Percentiles rank a stretch among this genome's conserved stretches.
Evolutionary conservation across 2,888 invertebrate genomes (phyloP).

Genomic region (Ptychoptera contaminata): DNA sequence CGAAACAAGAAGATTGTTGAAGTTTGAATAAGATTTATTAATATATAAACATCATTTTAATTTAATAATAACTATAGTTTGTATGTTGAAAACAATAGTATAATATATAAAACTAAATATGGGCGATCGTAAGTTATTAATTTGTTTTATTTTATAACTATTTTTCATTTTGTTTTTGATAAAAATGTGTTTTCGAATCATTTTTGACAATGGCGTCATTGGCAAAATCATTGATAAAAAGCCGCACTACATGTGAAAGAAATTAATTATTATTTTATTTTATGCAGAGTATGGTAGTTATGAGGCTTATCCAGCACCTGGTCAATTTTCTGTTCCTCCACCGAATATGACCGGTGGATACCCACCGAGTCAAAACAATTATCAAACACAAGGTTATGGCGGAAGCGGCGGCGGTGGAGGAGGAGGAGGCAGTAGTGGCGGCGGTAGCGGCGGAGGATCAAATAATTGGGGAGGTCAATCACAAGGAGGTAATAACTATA

Average conservation of each 20-base stretch:
- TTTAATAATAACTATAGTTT: too few relatives aligned
- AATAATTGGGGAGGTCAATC: not conserved
- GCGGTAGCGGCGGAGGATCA: constrained; percentile 16
- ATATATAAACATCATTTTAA: too few relatives aligned
- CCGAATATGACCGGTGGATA: not conserved
- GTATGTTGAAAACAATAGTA: too few relatives aligned
- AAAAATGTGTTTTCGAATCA: too few relatives aligned
- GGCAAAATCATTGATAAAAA: not conserved
- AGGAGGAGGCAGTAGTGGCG: constrained; percentile 12
- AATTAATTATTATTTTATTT: not conserved
- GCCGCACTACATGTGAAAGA: not conserved
- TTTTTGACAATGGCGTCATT: too few relatives aligned
- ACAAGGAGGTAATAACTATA: too few relatives aligned
- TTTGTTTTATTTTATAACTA: not conserved
- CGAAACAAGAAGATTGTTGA: too few relatives aligned
- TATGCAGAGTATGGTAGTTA: constrained; percentile 3
- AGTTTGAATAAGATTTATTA: too few relatives aligned
- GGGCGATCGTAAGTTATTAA: constrained; percentile 3
- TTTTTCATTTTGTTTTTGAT: too few relatives aligned
- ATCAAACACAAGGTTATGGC: not conserved
- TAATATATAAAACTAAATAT: not conserved
- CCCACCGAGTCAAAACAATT: not conserved
- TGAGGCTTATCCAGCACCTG: constrained; percentile 1
- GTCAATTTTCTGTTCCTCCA: constrained; percentile 4
- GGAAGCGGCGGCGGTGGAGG: constrained; percentile 12